Evolutionary conservation across 2,113 vertebrate species (phyloP), one percentile per base, ranked within the genome.

Genomic region (Epinephelus moara): DNA sequence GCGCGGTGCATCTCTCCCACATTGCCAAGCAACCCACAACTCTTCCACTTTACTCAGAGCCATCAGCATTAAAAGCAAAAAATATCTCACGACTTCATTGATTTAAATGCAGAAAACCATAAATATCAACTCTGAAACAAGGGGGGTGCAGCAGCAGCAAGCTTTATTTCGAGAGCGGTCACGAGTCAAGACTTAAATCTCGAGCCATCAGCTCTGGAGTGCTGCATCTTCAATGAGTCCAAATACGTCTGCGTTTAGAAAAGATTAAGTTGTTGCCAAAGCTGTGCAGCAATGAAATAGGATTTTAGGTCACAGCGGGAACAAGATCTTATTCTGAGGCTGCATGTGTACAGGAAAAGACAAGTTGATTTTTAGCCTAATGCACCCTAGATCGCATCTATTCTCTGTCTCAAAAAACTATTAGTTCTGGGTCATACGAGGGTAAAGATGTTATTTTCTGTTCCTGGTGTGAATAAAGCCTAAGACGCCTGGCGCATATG

Each of bases 191-290:
- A 60, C 63, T 77, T 80, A 77, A 85, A 88, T 86, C 79, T 49
- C 69, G 61, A 70, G 45, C 23, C 53, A 52, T 79, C 64, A 49
- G 37, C 53, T 84, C 42, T 87, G 70, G 42, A 76, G 70, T 6
- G 80, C 49, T 33, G 42, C 14, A 55, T 78, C 70, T 89, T 84
- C 87, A 64, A 77, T 63, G 81, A 84, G 81, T 52, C 57, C 61
- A 82, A 86, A 79, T 73, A 68, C 13, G 49, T 84, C 71, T 72
- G 75, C 74, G 59, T 85, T 85, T 78, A 84, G 60, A 75, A 40
- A 75, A 88, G 84, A 90, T 85, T 63, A 88, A 81, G 77, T 75
- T 77, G 78, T 80, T 82, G 84, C 67, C 70, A 74, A 85, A 86
- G 79, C 90, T 42, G 30, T 59, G 70, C 42, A 11, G 76, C 67